Evolutionary conservation across 2,888 invertebrate species (phyloP).

Genomic region (Drosophila kanekoi): DNA sequence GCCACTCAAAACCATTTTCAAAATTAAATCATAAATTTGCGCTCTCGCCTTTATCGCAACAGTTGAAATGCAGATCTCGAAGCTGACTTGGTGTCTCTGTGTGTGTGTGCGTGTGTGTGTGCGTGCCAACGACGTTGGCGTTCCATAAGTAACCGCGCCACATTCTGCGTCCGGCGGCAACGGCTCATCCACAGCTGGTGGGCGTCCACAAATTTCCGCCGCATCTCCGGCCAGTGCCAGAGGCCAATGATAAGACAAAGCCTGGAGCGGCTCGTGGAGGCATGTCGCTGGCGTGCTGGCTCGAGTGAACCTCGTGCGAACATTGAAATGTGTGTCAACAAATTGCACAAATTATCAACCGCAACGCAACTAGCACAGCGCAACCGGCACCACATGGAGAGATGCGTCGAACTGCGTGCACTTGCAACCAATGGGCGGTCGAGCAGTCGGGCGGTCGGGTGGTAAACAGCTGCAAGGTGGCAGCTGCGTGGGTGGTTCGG

Average conservation of each 20-base stretch:
- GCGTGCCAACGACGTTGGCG: slow-evolving; percentile 16
- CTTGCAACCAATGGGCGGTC: slow-evolving; percentile 12
- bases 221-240: neutral
- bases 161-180: slow-evolving; percentile 16
- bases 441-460: neutral
- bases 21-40: neutral
- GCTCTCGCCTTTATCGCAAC: neutral
- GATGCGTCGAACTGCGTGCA: slow-evolving; percentile 21
- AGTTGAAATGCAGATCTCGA: slow-evolving; percentile 20
- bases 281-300: slow-evolving; percentile 58
- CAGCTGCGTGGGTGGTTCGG: slow-evolving; percentile 12
- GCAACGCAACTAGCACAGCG: neutral
- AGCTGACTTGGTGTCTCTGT: neutral
- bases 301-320: slow-evolving; percentile 7
- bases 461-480: neutral
- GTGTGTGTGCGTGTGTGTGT: slow-evolving; percentile 1
- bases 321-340: slow-evolving; percentile 74
- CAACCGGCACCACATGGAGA: slow-evolving; percentile 22
- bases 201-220: slow-evolving; percentile 47
- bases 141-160: neutral
- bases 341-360: slow-evolving; percentile 65
- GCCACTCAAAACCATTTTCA: too few species aligned
- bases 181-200: slow-evolving; percentile 36
- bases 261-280: slow-evolving; percentile 28
- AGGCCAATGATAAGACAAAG: slow-evolving; percentile 16